phyloP scores from a whole-genome alignment of 92 coral and sea anemone species.

The Metridium senile region DNA sequence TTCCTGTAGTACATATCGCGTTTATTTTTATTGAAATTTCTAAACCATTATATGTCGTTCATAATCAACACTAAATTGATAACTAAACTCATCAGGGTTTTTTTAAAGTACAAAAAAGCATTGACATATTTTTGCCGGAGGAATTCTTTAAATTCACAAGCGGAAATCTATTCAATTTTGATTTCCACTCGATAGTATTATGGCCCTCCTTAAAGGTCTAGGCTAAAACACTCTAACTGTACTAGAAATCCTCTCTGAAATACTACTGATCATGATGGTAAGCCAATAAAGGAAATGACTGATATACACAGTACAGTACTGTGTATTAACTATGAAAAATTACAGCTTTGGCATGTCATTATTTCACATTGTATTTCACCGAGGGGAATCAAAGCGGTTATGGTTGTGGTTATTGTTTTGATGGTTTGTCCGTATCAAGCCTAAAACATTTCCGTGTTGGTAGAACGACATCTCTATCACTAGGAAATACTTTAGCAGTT shows the following conservation, averaged over 20 bases:
- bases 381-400: neutral
- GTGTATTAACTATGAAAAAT: neutral
- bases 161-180: too few relatives aligned
- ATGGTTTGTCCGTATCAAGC: neutral
- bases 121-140: too few relatives aligned
- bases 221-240: neutral
- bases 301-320: neutral
- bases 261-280: too few relatives aligned
- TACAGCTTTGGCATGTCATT: slow-evolving; percentile 3
- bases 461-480: neutral
- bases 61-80: too few relatives aligned
- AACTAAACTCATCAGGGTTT: too few relatives aligned
- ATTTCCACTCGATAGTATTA: neutral
- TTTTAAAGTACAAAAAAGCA: too few relatives aligned
- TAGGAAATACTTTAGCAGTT: slow-evolving; percentile 18
- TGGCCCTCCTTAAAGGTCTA: slow-evolving; percentile 3
- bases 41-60: too few relatives aligned
- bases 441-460: slow-evolving; percentile 15
- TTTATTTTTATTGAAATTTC: too few relatives aligned
- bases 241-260: too few relatives aligned
- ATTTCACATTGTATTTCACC: neutral
- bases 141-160: too few relatives aligned
- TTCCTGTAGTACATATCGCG: too few relatives aligned
- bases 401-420: neutral
- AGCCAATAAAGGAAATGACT: neutral